phyloP scores from a whole-genome alignment of 2,888 invertebrate species.

The Pseudeuparius sepicola region DNA sequence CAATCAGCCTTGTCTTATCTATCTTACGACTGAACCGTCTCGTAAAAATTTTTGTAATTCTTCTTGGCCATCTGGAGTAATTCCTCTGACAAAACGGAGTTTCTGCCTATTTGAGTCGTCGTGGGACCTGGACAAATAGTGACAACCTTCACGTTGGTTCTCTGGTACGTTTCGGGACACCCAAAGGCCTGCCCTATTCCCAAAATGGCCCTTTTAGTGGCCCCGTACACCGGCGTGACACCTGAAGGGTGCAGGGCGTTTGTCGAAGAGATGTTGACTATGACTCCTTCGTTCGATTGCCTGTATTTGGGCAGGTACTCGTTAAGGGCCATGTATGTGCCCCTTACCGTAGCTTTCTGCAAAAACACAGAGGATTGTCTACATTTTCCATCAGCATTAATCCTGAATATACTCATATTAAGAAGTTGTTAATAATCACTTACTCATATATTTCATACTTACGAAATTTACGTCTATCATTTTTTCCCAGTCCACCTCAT shows the following conservation, averaged over 20 bases:
- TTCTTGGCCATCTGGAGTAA: neutral
- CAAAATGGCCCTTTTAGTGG: slow-evolving; percentile 24
- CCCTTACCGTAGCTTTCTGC: slow-evolving; percentile 20
- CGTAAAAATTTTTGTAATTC: neutral
- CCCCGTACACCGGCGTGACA: slow-evolving; percentile 20
- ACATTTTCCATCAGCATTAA: no score
- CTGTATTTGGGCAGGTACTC: slow-evolving; percentile 27
- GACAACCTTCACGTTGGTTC: slow-evolving; percentile 20
- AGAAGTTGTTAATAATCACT: slow-evolving; percentile 18
- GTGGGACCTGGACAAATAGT: slow-evolving; percentile 24
- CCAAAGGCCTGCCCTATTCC: slow-evolving; percentile 18
- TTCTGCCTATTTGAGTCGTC: slow-evolving; percentile 10
- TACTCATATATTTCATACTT: no score
- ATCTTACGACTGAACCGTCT: slow-evolving; percentile 9
- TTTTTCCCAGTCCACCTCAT: no score
- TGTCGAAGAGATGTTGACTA: slow-evolving; percentile 27
- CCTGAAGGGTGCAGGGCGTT: slow-evolving; percentile 20
- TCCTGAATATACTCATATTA: neutral
- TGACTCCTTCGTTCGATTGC: slow-evolving; percentile 24
- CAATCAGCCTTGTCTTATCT: no score
- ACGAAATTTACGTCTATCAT: no score
- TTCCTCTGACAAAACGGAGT: neutral
- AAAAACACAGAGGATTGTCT: no score
- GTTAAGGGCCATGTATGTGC: slow-evolving; percentile 22
- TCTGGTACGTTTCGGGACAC: slow-evolving; percentile 17